These are phyloP conservation scores for Schizaphis graminum DNA, from an alignment of 2,888 invertebrate species.

Conservation along the genomic window DNA sequence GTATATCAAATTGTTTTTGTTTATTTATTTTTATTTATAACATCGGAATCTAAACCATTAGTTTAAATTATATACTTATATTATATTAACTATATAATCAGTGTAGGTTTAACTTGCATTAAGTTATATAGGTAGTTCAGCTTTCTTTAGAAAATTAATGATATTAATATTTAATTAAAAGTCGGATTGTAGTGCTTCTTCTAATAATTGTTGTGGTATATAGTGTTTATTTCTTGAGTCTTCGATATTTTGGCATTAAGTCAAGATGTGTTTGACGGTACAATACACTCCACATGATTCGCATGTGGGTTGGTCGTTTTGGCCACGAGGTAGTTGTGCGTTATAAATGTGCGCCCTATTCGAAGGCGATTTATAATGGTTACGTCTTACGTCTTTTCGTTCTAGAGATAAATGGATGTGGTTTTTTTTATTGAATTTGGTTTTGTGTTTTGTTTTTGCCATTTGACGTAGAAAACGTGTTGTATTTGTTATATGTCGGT, in stretches of 20 bases:
- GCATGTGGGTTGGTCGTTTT: not conserved
- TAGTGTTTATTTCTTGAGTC: no score
- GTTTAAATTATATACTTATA: no score
- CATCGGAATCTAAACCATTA: no score
- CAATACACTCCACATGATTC: not conserved
- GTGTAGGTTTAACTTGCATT: no score
- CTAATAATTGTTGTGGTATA: no score
- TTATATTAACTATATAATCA: no score
- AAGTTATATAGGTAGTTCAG: no score
- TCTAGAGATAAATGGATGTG: not conserved
- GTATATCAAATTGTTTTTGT: not conserved
- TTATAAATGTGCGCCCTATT: not conserved
- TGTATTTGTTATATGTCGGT: not conserved
- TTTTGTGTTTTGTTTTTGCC: not conserved
- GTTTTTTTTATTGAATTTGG: not conserved
- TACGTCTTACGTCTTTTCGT: not conserved
- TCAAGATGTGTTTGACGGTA: not conserved
- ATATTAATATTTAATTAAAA: no score
- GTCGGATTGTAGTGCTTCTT: no score
- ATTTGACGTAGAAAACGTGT: not conserved
- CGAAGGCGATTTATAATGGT: not conserved
- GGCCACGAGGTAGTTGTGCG: not conserved
- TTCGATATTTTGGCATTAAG: no score
- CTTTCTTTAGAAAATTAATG: no score
- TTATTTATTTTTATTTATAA: not conserved